phyloP scores from a whole-genome alignment of 2,888 invertebrate genomes.

The Caenorhabditis sp. region DNA sequence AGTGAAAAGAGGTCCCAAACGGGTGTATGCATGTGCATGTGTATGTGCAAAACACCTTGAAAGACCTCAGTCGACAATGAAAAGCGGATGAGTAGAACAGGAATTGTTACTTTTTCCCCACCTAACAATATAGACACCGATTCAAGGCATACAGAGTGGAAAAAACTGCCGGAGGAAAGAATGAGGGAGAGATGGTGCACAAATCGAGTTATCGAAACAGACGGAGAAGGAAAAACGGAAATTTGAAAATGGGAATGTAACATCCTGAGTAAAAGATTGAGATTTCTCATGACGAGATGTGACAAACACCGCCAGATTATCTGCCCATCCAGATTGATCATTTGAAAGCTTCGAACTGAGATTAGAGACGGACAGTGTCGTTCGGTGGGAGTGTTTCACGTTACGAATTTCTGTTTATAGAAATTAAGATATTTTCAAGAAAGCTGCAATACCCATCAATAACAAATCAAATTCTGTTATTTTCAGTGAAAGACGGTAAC shows the following conservation, averaged over 20 bases:
- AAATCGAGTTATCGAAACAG: constrained; percentile 35
- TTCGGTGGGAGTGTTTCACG: too few relatives aligned
- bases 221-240: constrained; percentile 14
- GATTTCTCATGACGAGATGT: neutral
- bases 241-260: constrained; percentile 12
- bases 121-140: neutral
- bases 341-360: neutral
- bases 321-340: neutral
- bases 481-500: too few relatives aligned
- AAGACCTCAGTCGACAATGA: constrained; percentile 52
- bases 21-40: constrained; percentile 34
- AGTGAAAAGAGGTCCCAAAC: constrained; percentile 48
- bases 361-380: too few relatives aligned
- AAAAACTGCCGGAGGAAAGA: neutral
- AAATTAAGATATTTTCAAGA: too few relatives aligned
- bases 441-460: too few relatives aligned
- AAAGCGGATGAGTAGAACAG: constrained; percentile 44
- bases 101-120: constrained; percentile 32
- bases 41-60: constrained; percentile 60
- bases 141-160: constrained; percentile 2
- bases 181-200: neutral
- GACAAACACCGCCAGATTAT: neutral
- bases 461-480: too few relatives aligned
- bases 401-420: too few relatives aligned
- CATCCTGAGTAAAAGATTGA: constrained; percentile 5